Base-by-base conservation (phyloP, 2,113 vertebrate genomes). In the Emydocephalus ijimae region DNA sequence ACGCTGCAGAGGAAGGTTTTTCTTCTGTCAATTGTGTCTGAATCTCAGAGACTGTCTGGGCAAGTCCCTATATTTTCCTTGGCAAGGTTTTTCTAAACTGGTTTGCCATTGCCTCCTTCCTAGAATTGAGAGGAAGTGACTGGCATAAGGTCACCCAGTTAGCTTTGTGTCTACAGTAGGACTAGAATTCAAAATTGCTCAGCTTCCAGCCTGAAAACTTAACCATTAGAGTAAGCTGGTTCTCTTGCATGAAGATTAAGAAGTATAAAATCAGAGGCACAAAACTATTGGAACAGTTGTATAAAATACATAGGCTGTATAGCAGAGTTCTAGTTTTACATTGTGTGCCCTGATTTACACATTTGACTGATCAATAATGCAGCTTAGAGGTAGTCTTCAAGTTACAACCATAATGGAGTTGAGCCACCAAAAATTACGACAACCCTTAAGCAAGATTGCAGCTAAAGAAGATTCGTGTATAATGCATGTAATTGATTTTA, bases 241-340 rank as follows among this genome's bases (percentile, higher is more conserved):
- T 64, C 59, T 64, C 59, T 64, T 93, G 5, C 61, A 96, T 11
- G 97, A 97, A 52, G 96, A 97, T 93, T 96, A 96, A 9, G 12
- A 96, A 9, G 12, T 34, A 15, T 43, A 91, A 18, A 93, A 94
- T 94, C 48, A 85, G 93, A 93, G 15, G 34, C 20, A 85, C 81
- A 93, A n/a, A 52, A 89, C 50, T 95, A 43, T 81, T 92, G 90
- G 89, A 95, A 94, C 54, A 0, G 2, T 26, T 87, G 91, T 57
- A 50, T 93, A 90, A 90, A 95, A 93, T 89, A 89, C 24, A 45
- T 94, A 88, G 11, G 93, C 93, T 94, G 94, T 96, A 96, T 94
- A 94, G 94, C 61, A 94, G 93, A 55, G 52, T 88, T 52, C 59
- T 89, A 59, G 89, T 89, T 50, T 57, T 89, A 91, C 95, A 88